Base-by-base conservation (phyloP, 2,113 vertebrate genomes). In the Semnornis frantzii region DNA sequence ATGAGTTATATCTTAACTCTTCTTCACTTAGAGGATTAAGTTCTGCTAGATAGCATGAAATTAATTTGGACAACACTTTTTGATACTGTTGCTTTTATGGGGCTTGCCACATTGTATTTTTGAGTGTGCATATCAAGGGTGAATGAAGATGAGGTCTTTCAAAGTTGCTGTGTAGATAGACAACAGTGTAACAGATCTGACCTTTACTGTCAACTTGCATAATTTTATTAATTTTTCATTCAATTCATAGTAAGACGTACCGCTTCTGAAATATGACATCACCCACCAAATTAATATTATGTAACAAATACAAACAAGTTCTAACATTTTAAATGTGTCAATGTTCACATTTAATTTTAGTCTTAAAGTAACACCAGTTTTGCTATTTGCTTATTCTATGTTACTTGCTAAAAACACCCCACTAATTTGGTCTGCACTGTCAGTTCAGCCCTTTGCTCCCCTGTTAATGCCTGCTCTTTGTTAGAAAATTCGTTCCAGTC, bases 181-280 rank as follows among this genome's bases (percentile, higher is more conserved):
- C 62, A 62, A 2, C 69, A 75, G 18, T 31, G 37, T 28, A 82
- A 42, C 62, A 71, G 60, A 57, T 77, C 79, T 71, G 39, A 16
- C 33, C 69, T 90, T 93, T 81, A 68, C 31, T 70, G 70, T n/a
- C 34, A 65, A 58, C 83, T 87, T 68, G 42, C 10, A 2, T 83
- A 34, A 83, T 93, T 85, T 91, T 84, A 73, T 88, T 93, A 58
- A 55, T 57, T 91, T 95, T 91, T 85, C 30, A 27, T 87, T 91
- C 17, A 16, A 12, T 55, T n/a, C 66, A 66, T 50, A 24, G 42
- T 76, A 84, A 83, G 64, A 68, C 21, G 54, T 71, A 59, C 63
- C 68, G 46, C 15, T 42, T 90, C 34, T 76, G 58, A 94, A 94
- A 79, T 87, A 87, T 44, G 70, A 73, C 62, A 71, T 57, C 62